These are phyloP conservation scores for Drosophila repleta DNA, from an alignment of 1,140 invertebrate species.

Conservation along the genomic window DNA sequence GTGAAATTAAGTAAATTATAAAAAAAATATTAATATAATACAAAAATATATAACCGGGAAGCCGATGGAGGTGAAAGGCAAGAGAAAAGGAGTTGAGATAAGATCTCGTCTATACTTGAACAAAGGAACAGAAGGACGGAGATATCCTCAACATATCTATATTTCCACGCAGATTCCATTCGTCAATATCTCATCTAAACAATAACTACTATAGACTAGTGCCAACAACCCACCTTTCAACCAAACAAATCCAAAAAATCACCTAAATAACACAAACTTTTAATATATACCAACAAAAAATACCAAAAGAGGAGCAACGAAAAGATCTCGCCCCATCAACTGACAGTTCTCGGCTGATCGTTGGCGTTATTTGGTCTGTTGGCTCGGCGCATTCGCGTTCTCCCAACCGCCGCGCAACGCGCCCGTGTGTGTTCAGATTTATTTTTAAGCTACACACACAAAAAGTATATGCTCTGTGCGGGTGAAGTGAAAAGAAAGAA, in stretches of 20 bases:
- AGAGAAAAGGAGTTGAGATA: too few relatives aligned
- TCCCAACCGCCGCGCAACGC: constrained; percentile 51
- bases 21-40: too few relatives aligned
- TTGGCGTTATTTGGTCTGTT: constrained; percentile 67
- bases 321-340: constrained; percentile 30
- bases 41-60: too few relatives aligned
- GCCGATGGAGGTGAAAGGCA: too few relatives aligned
- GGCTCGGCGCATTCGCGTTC: constrained; percentile 34
- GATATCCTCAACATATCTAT: too few relatives aligned
- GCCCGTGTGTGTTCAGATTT: constrained; percentile 75
- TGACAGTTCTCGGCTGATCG: constrained; percentile 81
- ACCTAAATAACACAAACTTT: constrained; percentile 19
- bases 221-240: neutral
- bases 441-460: constrained; percentile 69
- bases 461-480: constrained; percentile 55
- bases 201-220: too few relatives aligned
- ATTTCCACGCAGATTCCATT: too few relatives aligned
- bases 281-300: neutral
- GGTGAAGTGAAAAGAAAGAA: constrained; percentile 28
- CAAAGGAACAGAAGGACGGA: too few relatives aligned
- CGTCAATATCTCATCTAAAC: too few relatives aligned
- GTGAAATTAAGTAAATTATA: too few relatives aligned
- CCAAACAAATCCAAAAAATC: constrained; percentile 3
- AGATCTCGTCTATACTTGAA: too few relatives aligned
- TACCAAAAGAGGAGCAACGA: neutral